Base-by-base conservation (phyloP, 1,140 invertebrate genomes). In the Hypothenemus hampei region DNA sequence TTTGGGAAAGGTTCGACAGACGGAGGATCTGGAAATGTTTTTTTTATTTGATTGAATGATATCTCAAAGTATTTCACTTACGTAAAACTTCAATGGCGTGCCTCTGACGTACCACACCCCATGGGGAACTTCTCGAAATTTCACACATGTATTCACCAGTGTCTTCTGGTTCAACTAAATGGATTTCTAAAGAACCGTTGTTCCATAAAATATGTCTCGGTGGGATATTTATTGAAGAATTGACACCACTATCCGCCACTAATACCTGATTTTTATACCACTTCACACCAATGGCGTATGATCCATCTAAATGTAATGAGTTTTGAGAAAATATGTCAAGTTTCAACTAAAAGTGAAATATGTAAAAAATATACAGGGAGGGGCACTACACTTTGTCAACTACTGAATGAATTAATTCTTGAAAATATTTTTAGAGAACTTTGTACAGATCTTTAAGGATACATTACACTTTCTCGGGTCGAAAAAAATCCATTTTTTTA, bases 41-140 rank as follows among this genome's bases (percentile, higher is more conserved):
- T 16, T 39, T 49, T 24, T 4, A 37, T 7, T 20, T 19, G 21
- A 20, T 11, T 21, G 11, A 18, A 35, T 11, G 13, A 36, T 8
- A 3, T 0, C 13, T 16, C 13, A 29, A 4, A 20, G 19, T 18
- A 23, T 40, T 18, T 22, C 5, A 45, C 82, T 81, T 73, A 86
- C 85, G 82, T 67, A 86, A 77, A 22, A 90, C 86, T 78, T 87
- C 79, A 52, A 90, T 86, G 23, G 81, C 76, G 65, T 89, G 84
- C 21, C 78, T 72, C 69, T 88, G 86, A 43, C 75, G 77, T 6
- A 85, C 78, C 31, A 76, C 67, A n/a, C 74, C 73, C 78, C 77
- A 80, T 13, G 78, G 75, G 29, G 72, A 69, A 3, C 81, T 77
- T 36, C 81, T 73, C 29, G 76, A 68, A 16, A 81, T 75, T 67